A percentile compares a stretch with the other conserved stretches of the same genome.
phyloP scores from a whole-genome alignment of 2,888 invertebrate species.

The Penaeus monodon region DNA sequence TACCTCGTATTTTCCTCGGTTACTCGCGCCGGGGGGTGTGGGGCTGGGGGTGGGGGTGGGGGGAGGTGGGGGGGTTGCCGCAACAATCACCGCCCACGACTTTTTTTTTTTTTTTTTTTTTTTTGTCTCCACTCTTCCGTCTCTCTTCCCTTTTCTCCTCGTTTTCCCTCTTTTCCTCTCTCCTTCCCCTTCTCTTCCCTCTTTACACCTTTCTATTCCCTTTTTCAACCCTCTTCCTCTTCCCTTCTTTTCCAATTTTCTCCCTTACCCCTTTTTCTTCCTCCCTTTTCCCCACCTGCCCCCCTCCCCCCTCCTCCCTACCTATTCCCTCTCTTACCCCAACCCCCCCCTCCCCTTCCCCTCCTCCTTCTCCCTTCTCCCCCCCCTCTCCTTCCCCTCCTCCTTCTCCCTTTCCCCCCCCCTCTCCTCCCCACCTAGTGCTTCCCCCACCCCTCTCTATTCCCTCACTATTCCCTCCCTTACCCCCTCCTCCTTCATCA shows the following conservation, averaged over 20 bases:
- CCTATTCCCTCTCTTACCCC: no score
- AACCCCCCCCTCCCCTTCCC: no score
- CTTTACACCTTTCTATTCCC: not conserved
- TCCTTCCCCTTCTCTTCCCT: no score
- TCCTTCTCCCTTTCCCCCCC: not conserved
- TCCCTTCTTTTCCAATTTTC: not conserved
- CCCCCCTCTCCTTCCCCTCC: not conserved
- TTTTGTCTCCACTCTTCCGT: no score
- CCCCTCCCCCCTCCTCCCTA: no score
- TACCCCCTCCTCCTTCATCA: not conserved
- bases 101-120: no score
- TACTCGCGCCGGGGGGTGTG: conserved; percentile 4
- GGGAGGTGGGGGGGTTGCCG: no score
- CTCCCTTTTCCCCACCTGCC: not conserved
- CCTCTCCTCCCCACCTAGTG: not conserved
- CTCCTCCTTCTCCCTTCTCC: no score
- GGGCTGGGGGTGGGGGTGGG: not conserved
- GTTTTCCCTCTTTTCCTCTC: no score
- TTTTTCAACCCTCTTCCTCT: no score
- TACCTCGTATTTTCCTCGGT: conserved; percentile 29
- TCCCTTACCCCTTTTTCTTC: not conserved
- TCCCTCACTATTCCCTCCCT: not conserved
- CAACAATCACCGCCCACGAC: no score
- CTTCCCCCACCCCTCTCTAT: not conserved
- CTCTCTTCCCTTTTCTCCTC: no score